phyloP scores from a whole-genome alignment of 30 jellyfish, hydroid and myxozoan genomes.

The Hydractinia echinata region DNA sequence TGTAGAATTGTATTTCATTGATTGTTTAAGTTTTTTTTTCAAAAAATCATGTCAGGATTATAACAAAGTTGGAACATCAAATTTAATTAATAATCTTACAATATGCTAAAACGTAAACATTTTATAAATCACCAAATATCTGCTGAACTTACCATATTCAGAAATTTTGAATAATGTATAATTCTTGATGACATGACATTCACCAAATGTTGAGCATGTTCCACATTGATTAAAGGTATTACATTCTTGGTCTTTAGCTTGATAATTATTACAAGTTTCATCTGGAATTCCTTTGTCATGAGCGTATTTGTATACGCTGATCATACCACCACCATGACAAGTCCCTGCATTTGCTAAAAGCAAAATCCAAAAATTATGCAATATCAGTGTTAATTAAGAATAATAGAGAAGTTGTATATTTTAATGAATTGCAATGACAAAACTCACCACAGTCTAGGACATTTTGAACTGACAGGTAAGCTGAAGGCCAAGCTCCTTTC shows the following conservation, averaged over 20 bases:
- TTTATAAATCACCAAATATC: not conserved
- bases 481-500: constrained; percentile 90
- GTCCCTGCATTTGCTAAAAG: constrained; percentile 76
- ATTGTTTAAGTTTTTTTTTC: too few species aligned
- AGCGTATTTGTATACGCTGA: constrained; percentile 72
- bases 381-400: not conserved
- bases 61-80: too few species aligned
- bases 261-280: constrained; percentile 92
- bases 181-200: constrained; percentile 53
- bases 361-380: not conserved
- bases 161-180: constrained; percentile 59
- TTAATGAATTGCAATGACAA: not conserved
- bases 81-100: too few species aligned
- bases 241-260: constrained; percentile 84
- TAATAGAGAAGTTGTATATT: not conserved
- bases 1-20: too few species aligned
- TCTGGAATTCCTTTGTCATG: constrained; percentile 80
- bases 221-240: constrained; percentile 81
- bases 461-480: constrained; percentile 79
- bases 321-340: constrained; percentile 96
- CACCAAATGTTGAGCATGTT: constrained; percentile 73
- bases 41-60: too few species aligned
- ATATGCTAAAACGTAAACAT: too few species aligned
- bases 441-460: constrained; percentile 92
- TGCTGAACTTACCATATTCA: constrained; percentile 64